Evolutionary conservation across 2,797 vertebrate genomes (phyloP).

Genomic region (Philypnodon macrostomus): DNA sequence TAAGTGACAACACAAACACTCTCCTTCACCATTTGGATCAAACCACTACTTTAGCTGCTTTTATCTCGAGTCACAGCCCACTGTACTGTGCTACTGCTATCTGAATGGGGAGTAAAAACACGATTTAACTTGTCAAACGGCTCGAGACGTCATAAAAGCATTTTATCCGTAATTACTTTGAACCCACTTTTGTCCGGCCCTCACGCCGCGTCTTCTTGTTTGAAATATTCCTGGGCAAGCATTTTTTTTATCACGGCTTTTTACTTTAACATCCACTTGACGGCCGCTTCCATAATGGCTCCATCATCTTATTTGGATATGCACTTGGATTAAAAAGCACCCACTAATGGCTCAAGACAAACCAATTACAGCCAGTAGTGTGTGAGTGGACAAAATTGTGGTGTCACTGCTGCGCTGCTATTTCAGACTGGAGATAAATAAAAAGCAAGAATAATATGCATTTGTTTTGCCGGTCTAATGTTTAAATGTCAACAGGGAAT

Average conservation of each 20-base stretch:
- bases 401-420: slow-evolving; percentile 10
- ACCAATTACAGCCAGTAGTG: slow-evolving; percentile 31
- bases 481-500: slow-evolving; percentile 37
- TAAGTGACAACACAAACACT: not conserved
- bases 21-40: too few relatives aligned
- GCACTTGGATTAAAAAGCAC: too few relatives aligned
- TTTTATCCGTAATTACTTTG: slow-evolving; percentile 55
- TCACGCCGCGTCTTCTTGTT: too few relatives aligned
- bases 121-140: slow-evolving; percentile 50
- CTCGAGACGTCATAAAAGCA: slow-evolving; percentile 33
- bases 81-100: slow-evolving; percentile 27
- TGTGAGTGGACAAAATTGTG: too few relatives aligned
- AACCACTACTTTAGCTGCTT: too few relatives aligned
- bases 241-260: slow-evolving; percentile 48
- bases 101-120: slow-evolving; percentile 29
- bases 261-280: too few relatives aligned
- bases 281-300: slow-evolving; percentile 56
- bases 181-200: slow-evolving; percentile 40
- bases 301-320: slow-evolving; percentile 51
- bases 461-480: slow-evolving; percentile 17
- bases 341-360: slow-evolving; percentile 34
- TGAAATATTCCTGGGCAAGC: slow-evolving; percentile 54
- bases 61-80: too few relatives aligned
- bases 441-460: slow-evolving; percentile 16
- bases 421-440: slow-evolving; percentile 7